Evolutionary conservation across 2,888 invertebrate species (phyloP), one percentile per base, ranked within the genome.

Genomic region (Microctonus brassicae): DNA sequence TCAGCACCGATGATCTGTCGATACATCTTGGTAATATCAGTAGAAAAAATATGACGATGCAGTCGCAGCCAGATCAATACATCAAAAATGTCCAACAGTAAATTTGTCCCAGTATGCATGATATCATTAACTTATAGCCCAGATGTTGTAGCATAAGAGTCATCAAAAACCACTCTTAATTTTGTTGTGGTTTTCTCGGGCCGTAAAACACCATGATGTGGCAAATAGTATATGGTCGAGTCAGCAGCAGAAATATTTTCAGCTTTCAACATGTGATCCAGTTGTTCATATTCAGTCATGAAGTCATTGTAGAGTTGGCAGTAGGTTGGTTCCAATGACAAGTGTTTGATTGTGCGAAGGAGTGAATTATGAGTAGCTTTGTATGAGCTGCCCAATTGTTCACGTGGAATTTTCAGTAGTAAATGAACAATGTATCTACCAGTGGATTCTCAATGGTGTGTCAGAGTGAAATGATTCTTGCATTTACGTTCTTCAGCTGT

Each of bases 1-100:
- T n/a, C n/a, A n/a, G n/a, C n/a, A n/a, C n/a, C 34, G 1, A 66
- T 22, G 6, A 70, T 70, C 20, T 64, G 36, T 10, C 36, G 20
- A 66, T 65, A 52, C 69, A 72, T 66, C 17, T 74, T 70, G 3
- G 33, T 42, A 1, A 72, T 62, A 47, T 74, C 69, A n/a, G 71
- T 39, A 0, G 67, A 33, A 26, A 68, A 68, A 6, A 68, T 22
- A 20, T 20, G 57, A 0, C 42, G 33, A 13, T 61, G 20, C 3
- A 17, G 39, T 7, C 61, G 42, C 0, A 66, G n/a, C 61, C 66
- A 53, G 17, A 71, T 17, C 0, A 66, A 36, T 0, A 72, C 36
- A 42, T 61, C 69, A 0, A 36, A 53, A 6, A 55, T 55, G 60
- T 69, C 65, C 4, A 7, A 22, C 39, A 47, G 55, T 13, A 69